Evolutionary conservation across 2,797 vertebrate species (phyloP).

Genomic region (Delichon dasypus): DNA sequence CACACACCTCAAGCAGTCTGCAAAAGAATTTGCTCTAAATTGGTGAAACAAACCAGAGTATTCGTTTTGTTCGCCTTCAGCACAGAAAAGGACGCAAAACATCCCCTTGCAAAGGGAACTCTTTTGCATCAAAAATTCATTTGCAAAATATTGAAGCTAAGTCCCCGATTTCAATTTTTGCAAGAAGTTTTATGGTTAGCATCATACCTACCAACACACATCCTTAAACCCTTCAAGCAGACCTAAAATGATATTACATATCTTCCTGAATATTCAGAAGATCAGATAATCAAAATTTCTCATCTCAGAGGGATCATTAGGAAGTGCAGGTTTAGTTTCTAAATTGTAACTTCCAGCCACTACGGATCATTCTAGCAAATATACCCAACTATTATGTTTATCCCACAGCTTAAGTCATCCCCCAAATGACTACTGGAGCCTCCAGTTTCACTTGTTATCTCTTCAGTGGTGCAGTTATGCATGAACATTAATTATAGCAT

Average conservation of each 20-base stretch:
- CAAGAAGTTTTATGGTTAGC: neutral
- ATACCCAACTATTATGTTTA: neutral
- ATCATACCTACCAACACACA: neutral
- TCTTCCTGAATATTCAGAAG: neutral
- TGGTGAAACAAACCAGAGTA: neutral
- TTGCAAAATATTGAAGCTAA: neutral
- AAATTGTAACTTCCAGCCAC: neutral
- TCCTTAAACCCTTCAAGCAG: neutral
- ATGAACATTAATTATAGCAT: neutral
- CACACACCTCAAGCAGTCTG: neutral
- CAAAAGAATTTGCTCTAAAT: neutral
- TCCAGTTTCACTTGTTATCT: neutral
- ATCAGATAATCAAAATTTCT: slow-evolving; percentile 17
- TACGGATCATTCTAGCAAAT: neutral
- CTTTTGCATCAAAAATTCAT: neutral
- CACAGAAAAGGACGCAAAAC: neutral
- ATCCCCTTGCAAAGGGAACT: neutral
- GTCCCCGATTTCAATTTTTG: neutral
- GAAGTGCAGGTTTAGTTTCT: neutral
- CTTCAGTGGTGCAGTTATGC: neutral
- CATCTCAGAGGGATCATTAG: slow-evolving; percentile 9
- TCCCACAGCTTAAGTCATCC: neutral
- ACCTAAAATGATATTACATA: neutral
- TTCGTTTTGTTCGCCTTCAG: neutral
- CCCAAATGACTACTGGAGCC: neutral